These are phyloP conservation scores for Mesocentrotus franciscanus DNA, from an alignment of 53 echinoderm and acorn worm genomes.

Conservation along the genomic window DNA sequence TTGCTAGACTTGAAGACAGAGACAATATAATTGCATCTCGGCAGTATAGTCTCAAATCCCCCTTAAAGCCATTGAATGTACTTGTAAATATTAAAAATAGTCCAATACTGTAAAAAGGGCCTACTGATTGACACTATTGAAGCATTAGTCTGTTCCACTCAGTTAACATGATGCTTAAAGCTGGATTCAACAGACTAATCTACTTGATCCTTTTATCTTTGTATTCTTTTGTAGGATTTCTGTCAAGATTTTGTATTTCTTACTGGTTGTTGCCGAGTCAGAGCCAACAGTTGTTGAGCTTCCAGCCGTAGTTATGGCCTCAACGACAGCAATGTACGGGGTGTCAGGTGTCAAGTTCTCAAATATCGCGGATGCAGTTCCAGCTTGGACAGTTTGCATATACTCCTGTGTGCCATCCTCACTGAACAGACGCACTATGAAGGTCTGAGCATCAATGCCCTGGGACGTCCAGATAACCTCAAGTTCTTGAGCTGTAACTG, in stretches of 20 bases:
- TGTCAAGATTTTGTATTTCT: neutral
- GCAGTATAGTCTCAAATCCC: too few relatives aligned
- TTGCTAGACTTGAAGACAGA: too few relatives aligned
- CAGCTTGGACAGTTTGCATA: neutral
- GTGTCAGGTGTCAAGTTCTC: conserved; percentile 40
- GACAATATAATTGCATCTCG: too few relatives aligned
- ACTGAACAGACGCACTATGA: conserved; percentile 33
- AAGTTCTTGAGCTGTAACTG: conserved; percentile 9
- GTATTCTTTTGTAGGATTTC: too few relatives aligned
- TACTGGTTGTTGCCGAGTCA: conserved; percentile 54
- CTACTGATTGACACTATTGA: too few relatives aligned
- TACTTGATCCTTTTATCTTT: too few relatives aligned
- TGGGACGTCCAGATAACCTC: conserved; percentile 32
- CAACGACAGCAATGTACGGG: conserved; percentile 34
- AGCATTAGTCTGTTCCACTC: neutral
- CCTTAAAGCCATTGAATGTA: neutral
- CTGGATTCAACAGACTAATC: too few relatives aligned
- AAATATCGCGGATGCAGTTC: neutral
- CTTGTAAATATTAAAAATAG: too few relatives aligned
- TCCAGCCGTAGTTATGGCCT: neutral
- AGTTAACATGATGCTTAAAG: too few relatives aligned
- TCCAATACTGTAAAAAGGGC: too few relatives aligned
- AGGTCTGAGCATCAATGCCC: neutral
- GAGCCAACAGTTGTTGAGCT: neutral
- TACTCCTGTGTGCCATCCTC: conserved; percentile 36